A percentile compares a stretch with the other conserved stretches of the same genome.
Evolutionary conservation across 2,797 vertebrate species (phyloP).

Genomic region (Darevskia nairensis): DNA sequence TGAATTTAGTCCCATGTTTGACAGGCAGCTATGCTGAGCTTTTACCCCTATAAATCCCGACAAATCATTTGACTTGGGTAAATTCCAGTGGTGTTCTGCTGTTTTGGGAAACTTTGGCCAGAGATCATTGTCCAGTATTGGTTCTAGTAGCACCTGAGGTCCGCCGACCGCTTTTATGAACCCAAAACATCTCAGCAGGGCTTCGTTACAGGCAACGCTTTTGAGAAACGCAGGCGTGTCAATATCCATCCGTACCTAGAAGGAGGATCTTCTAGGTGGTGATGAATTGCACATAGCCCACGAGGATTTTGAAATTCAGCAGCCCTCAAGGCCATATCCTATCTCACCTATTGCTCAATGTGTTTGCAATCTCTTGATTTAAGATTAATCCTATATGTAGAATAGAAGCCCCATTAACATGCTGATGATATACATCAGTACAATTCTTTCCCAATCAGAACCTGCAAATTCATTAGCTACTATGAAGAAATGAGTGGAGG

Average conservation of each 20-base stretch:
- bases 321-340: constrained; percentile 65
- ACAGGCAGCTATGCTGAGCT: constrained; percentile 43
- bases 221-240: constrained; percentile 47
- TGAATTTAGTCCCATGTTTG: constrained; percentile 32
- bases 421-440: constrained; percentile 63
- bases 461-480: constrained; percentile 68
- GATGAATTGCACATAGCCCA: constrained; percentile 56
- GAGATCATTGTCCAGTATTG: neutral
- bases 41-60: constrained; percentile 16
- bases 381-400: constrained; percentile 55
- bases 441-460: constrained; percentile 64
- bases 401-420: constrained; percentile 67
- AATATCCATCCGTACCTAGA: constrained; percentile 41
- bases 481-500: constrained; percentile 63
- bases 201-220: constrained; percentile 63
- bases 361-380: constrained; percentile 55
- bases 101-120: neutral
- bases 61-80: neutral
- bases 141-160: constrained; percentile 7
- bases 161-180: constrained; percentile 50
- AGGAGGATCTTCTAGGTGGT: constrained; percentile 54
- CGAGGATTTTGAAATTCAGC: constrained; percentile 66
- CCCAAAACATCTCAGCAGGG: constrained; percentile 30
- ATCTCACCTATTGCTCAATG: constrained; percentile 64
- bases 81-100: neutral